A percentile compares a stretch with the other conserved stretches of the same genome.
Evolutionary conservation across 2,888 invertebrate species (phyloP).

Genomic region (Xestia c-nigrum): DNA sequence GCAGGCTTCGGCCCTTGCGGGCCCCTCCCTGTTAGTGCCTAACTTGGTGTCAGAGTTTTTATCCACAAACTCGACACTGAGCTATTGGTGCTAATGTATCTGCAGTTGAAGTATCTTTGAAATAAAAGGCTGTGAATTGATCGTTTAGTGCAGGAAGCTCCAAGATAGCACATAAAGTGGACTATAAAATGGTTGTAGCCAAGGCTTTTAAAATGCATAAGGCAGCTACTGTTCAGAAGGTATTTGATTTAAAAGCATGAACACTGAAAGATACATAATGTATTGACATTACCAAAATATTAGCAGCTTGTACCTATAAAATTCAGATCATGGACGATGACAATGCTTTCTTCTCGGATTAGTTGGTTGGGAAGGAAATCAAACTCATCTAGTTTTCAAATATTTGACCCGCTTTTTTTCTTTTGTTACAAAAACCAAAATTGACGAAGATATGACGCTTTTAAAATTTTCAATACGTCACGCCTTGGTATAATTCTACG

Average conservation of each 20-base stretch:
- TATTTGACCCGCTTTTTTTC: too few species aligned
- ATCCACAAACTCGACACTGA: slow-evolving; percentile 51
- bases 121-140: neutral
- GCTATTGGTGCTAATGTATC: slow-evolving; percentile 33
- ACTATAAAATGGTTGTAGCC: neutral
- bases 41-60: too few species aligned
- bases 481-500: too few species aligned
- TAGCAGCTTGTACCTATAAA: neutral
- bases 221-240: too few species aligned
- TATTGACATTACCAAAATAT: neutral
- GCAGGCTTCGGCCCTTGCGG: too few species aligned
- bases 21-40: too few species aligned
- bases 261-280: neutral
- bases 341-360: neutral
- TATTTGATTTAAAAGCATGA: neutral
- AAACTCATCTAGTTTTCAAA: neutral
- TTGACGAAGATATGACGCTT: too few species aligned
- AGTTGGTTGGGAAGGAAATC: neutral
- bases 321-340: neutral
- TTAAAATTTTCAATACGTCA: too few species aligned
- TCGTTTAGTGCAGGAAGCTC: neutral
- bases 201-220: neutral
- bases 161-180: neutral
- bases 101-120: slow-evolving; percentile 21
- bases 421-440: too few species aligned